Conservation (phyloP, 2,797 vertebrate species). For the Pithecia hirsuta region DNA sequence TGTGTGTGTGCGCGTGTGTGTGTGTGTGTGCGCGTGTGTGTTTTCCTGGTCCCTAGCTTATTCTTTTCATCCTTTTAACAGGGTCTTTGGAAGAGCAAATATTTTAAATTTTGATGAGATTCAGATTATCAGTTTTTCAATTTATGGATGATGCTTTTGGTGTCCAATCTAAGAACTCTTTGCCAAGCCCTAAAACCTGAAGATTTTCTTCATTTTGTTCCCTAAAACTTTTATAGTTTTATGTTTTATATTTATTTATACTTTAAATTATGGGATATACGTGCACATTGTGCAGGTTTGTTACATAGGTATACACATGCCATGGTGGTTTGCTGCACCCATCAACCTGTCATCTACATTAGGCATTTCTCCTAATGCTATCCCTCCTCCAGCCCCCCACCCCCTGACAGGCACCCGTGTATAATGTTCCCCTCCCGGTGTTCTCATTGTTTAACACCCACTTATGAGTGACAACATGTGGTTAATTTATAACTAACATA, state of each 20-base stretch:
- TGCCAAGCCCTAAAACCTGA: background rate
- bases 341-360: background rate
- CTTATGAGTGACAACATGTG: background rate
- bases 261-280: background rate
- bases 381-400: background rate
- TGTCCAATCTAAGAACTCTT: background rate
- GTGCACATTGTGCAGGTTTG: background rate
- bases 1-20: background rate
- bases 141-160: background rate
- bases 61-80: background rate
- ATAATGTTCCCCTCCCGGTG: background rate
- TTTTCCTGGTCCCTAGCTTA: too few species aligned
- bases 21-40: background rate
- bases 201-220: background rate
- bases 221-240: background rate
- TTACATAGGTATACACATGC: background rate
- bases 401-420: background rate
- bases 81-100: slow-evolving; percentile 6
- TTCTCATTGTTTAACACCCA: background rate
- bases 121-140: background rate
- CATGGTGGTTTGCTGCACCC: background rate
- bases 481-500: background rate
- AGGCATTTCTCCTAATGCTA: background rate
- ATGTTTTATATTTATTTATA: background rate
- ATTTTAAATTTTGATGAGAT: slow-evolving; percentile 38